Conservation (phyloP, 2,113 vertebrate species). For the Rhinopithecus roxellana region DNA sequence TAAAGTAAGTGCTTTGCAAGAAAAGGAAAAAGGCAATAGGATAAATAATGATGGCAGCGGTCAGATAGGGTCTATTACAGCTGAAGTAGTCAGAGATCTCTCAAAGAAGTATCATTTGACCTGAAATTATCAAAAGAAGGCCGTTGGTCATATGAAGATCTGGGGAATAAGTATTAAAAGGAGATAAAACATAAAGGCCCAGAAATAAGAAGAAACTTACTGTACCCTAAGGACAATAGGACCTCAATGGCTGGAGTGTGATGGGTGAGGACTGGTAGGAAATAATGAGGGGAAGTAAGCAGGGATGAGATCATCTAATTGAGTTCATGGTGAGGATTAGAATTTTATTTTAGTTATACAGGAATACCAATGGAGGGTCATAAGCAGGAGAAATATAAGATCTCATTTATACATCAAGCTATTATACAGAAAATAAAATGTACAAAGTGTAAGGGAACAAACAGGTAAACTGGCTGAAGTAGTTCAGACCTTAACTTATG, state of each 20-base stretch:
- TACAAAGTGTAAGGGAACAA: neutral
- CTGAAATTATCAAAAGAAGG: constrained; percentile 6
- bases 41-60: neutral
- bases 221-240: neutral
- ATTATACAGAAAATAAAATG: neutral
- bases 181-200: neutral
- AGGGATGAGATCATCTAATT: neutral
- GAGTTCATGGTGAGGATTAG: neutral
- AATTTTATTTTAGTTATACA: neutral
- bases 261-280: neutral
- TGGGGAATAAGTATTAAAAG: neutral
- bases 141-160: neutral
- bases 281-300: neutral
- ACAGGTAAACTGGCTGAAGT: neutral
- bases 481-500: neutral
- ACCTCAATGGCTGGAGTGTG: neutral
- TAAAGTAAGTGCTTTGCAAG: neutral
- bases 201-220: neutral
- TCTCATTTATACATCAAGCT: neutral
- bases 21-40: neutral
- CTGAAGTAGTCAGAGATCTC: neutral
- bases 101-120: neutral
- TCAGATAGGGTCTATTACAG: neutral
- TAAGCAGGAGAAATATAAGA: neutral
- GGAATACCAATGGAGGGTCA: too few relatives aligned